A percentile compares a stretch with the other conserved stretches of the same genome.
Evolutionary conservation across 2,113 vertebrate species (phyloP).

Genomic region (Hippolais icterina): DNA sequence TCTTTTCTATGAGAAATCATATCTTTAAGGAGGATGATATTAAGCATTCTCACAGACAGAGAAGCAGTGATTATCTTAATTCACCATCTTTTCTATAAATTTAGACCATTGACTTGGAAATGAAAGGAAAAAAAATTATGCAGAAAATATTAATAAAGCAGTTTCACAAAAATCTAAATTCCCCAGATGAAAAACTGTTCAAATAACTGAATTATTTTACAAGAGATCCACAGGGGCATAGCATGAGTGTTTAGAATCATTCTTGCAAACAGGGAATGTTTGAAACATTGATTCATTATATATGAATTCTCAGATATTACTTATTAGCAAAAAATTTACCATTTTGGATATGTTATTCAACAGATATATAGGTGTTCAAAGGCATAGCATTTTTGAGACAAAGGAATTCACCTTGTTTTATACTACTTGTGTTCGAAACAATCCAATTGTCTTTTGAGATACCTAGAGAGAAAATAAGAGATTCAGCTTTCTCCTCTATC

Average conservation of each 20-base stretch:
- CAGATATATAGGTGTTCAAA: background rate
- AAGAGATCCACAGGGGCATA: background rate
- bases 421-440: fast-evolving
- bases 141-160: background rate
- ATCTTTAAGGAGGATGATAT: background rate
- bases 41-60: background rate
- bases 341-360: background rate
- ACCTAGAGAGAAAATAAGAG: background rate
- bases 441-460: background rate
- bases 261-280: background rate
- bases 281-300: background rate
- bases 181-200: background rate
- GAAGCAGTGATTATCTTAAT: background rate
- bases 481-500: background rate
- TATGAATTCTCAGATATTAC: background rate
- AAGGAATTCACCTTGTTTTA: background rate
- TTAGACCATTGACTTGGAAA: background rate
- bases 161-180: background rate
- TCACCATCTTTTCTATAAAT: background rate
- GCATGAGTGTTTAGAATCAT: background rate
- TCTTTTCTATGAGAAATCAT: background rate
- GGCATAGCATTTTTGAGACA: background rate
- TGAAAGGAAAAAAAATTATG: background rate
- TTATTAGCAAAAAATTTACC: background rate
- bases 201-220: background rate